Base-by-base conservation (phyloP, 2,888 invertebrate genomes). In the Noctua janthe region DNA sequence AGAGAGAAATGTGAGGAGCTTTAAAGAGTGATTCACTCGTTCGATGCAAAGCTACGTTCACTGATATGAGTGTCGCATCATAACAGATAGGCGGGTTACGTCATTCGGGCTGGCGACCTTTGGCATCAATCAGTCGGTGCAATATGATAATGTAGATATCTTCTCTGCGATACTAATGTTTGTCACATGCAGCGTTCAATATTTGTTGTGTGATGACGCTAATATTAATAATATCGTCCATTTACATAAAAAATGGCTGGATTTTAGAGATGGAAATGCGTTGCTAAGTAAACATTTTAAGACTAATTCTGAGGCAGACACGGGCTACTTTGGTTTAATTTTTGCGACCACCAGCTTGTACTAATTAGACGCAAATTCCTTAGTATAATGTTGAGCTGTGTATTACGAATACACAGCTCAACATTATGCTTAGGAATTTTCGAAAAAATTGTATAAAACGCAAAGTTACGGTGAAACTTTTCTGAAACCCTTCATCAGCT, bases 91-190 rank as follows among this genome's bases (percentile, higher is more conserved):
- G 71, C 43, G 39, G 35, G 76, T 81, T 80, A 81, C 81, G 79
- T 80, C 70, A 83, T 67, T 49, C 54, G 51, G 80, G 76, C 73
- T 64, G 84, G 82, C 89, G 93, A 94, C 93, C 94, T 95, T 93
- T 95, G 94, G 88, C 94, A 94, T 92, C 93, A 94, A 95, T 95
- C 94, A 92, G 93, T 94, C 92, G 64, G 54, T 90, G 91, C 91
- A 91, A 91, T 90, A 89, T 89, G 92, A 94, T 93, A 93, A 91
- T 90, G 87, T 86, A 83, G 81, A 82, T 71, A 85, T 39, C 85
- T 81, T 83, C 78, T 83, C 76, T 85, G 83, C 80, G 83, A 89
- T 84, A 87, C 43, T 81, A 85, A 82, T 90, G 71, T 77, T 84
- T 87, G 86, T 90, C 84, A 85, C 74, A 87, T 79, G 71, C 74